Conservation (phyloP, 1,140 invertebrate genomes). For the fruit fly (Drosophila melanogaster) region Release_6_plus_ISO1_MT NT_037436.4:12170001-12170500, state of each 20-base stretch:
- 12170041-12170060: conserved; percentile 34
- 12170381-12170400: conserved; percentile 39
- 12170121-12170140: conserved; percentile 8
- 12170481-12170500: conserved; percentile 6
- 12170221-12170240: conserved; percentile 33
- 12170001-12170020: background rate
- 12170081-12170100: conserved; percentile 59
- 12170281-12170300: conserved; percentile 10
- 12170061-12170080: conserved; percentile 73
- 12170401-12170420: conserved; percentile 25
- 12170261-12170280: conserved; percentile 13
- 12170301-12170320: conserved; percentile 12
- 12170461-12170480: conserved; percentile 2
- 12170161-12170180: conserved; percentile 52
- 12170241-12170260: conserved; percentile 18
- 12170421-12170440: conserved; percentile 75
- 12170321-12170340: conserved; percentile 14
- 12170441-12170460: conserved; percentile 50
- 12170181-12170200: conserved; percentile 19
- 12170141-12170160: conserved; percentile 36
- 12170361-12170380: conserved; percentile 1
- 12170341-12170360: conserved; percentile 49
- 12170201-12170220: conserved; percentile 45
- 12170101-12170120: conserved; percentile 29
- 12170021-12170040: conserved; percentile 63